Conservation (phyloP, 2,113 vertebrate species). For the Carettochelys insculpta region DNA sequence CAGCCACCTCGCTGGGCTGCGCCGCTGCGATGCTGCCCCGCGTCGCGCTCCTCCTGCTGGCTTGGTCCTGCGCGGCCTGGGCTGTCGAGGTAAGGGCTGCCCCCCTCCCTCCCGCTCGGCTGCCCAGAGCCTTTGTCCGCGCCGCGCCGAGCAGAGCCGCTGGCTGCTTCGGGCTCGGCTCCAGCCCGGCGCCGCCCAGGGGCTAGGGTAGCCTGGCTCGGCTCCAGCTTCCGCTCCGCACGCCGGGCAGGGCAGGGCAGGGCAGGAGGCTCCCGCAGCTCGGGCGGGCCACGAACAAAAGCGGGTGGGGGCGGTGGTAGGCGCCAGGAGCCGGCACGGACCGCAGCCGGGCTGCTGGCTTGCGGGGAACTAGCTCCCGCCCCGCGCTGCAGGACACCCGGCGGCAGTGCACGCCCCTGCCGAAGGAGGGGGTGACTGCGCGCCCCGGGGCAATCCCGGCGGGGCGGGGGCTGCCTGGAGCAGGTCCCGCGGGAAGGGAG, state of each 20-base stretch:
- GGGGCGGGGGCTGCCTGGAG: not conserved
- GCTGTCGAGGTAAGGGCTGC: constrained; percentile 52
- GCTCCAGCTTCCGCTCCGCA: not conserved
- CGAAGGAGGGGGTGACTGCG: too few species aligned
- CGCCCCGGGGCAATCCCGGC: not conserved
- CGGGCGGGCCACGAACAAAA: not conserved
- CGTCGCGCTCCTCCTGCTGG: constrained; percentile 46
- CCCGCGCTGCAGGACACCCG: too few species aligned
- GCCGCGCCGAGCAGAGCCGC: not conserved
- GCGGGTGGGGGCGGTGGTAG: not conserved
- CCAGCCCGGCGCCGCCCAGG: too few species aligned
- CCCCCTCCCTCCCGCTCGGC: not conserved
- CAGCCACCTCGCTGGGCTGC: not conserved
- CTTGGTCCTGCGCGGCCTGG: not conserved
- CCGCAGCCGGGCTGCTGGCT: not conserved
- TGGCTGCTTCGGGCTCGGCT: not conserved
- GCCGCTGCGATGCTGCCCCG: constrained; percentile 48
- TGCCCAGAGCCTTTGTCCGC: constrained; percentile 27
- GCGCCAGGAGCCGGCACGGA: not conserved
- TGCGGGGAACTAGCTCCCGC: too few species aligned
- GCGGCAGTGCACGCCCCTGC: too few species aligned
- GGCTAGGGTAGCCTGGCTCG: too few species aligned
- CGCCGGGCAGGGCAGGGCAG: too few species aligned
- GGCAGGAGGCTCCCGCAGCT: constrained; percentile 27
- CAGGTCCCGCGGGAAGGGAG: not conserved